Base-by-base conservation (phyloP, 2,888 invertebrate genomes). In the Auanema sp. region DNA sequence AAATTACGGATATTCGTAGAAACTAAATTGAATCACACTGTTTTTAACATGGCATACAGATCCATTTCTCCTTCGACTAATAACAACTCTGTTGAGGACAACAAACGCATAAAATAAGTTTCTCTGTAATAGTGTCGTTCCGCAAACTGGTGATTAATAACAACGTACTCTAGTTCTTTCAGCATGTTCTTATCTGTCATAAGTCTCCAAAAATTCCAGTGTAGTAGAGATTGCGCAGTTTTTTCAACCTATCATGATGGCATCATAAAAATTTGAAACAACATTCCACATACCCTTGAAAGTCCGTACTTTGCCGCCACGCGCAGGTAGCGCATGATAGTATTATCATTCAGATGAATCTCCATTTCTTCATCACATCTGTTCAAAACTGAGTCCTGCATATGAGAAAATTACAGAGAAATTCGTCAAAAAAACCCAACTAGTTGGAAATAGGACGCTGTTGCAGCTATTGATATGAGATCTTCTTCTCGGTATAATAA, bases 51-150 rank as follows among this genome's bases (percentile, higher is more conserved):
- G 24, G 57, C 55, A 52, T 79, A 79, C 8, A 79, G 50, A 65
- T 79, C 79, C 44, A 67, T 60, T 54, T 79, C 79, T n/a, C 74
- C 76, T 54, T 79, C 79, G 1, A 65, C 55, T 4, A 78, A 70
- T 6, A 77, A 66, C 8, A 78, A 59, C 51, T 77, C 71, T 1
- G 68, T 53, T 3, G 72, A 69, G 12, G 66, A 65, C 12, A 76
- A 60, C n/a, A 78, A 60, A 12, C 51, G 52, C 10, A 51, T 14
- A 0, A 76, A 47, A 4, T 66, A 56, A 16, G 66, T 57, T 40
- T 67, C 60, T 16, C 75, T 75, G 51, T 56, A 69, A 65, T 14
- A 49, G n/a, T 42, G 23, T 40, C 60, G 60, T 14, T 23, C 14
- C 14, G 18, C 18, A 12, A n/a, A 16, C 8, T 43, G 21, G 25